phyloP scores from a whole-genome alignment of 1,140 invertebrate genomes.

The Eupristina koningsbergeri region DNA sequence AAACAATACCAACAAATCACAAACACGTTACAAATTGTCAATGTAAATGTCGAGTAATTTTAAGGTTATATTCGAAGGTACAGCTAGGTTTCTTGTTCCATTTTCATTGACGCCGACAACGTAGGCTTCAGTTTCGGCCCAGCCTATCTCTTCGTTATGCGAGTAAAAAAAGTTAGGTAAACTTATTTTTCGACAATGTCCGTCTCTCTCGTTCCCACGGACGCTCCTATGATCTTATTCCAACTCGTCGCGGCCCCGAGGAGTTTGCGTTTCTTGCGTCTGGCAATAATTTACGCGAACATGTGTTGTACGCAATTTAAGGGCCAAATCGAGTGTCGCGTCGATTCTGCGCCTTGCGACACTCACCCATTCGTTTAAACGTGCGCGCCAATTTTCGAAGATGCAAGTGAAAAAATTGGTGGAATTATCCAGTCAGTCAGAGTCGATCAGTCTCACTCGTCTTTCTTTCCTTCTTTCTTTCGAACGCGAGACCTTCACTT shows the following conservation, averaged over 20 bases:
- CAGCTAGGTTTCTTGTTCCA: constrained; percentile 27
- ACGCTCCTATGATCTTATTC: too few species aligned
- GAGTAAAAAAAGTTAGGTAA: neutral
- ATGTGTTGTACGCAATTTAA: neutral
- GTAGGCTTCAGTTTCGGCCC: neutral
- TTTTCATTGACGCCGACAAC: constrained; percentile 42
- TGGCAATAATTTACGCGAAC: neutral
- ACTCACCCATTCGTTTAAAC: too few species aligned
- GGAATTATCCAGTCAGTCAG: neutral
- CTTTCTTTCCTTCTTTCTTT: too few species aligned
- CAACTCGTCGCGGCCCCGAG: neutral
- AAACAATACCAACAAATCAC: neutral
- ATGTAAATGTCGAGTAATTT: constrained; percentile 8
- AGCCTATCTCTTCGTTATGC: neutral
- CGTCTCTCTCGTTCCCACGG: too few species aligned
- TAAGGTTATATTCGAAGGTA: constrained; percentile 27
- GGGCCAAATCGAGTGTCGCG: neutral
- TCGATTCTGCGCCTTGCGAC: neutral
- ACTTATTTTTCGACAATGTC: too few species aligned
- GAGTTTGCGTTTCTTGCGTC: too few species aligned
- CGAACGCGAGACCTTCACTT: too few species aligned
- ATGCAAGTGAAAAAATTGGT: neutral
- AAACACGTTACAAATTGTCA: constrained; percentile 4
- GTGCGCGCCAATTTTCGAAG: too few species aligned
- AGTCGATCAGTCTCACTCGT: too few species aligned